Evolutionary conservation across 2,888 invertebrate species (phyloP).

Genomic region (Drosophila sordidapex): DNA sequence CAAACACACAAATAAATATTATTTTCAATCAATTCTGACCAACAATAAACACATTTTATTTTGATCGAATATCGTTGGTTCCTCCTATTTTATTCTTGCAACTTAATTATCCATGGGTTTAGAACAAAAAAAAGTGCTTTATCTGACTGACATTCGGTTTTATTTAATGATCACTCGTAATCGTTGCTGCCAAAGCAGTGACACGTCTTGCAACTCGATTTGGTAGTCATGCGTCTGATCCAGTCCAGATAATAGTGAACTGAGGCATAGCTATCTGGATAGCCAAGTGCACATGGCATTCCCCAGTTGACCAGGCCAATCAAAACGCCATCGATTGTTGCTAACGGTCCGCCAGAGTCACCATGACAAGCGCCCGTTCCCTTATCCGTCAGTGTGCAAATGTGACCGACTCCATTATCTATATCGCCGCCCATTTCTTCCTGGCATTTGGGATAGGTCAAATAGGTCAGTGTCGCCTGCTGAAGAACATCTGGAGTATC

Average conservation of each 20-base stretch:
- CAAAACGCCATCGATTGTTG: constrained; percentile 62
- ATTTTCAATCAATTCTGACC: neutral
- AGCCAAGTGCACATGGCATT: constrained; percentile 79
- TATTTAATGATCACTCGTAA: constrained; percentile 22
- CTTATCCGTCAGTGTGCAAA: constrained; percentile 86
- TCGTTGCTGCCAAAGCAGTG: constrained; percentile 77
- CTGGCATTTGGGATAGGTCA: constrained; percentile 85
- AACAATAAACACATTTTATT: neutral
- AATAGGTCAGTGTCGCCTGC: constrained; percentile 86
- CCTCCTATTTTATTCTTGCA: neutral
- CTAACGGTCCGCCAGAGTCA: constrained; percentile 82
- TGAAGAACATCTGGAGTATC: constrained; percentile 86
- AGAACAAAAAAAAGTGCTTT: constrained; percentile 20
- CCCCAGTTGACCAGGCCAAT: constrained; percentile 83
- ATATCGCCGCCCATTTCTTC: constrained; percentile 85
- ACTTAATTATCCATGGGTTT: neutral
- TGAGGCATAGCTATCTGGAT: constrained; percentile 80
- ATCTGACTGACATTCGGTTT: constrained; percentile 4
- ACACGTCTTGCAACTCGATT: constrained; percentile 56
- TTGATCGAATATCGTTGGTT: neutral
- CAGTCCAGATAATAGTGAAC: constrained; percentile 75
- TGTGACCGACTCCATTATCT: constrained; percentile 86
- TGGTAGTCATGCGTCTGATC: constrained; percentile 61
- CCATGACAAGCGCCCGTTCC: constrained; percentile 85
- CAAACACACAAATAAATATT: neutral